Evolutionary conservation across 2,113 vertebrate genomes (phyloP).

Genomic region (Rhipidura dahli): DNA sequence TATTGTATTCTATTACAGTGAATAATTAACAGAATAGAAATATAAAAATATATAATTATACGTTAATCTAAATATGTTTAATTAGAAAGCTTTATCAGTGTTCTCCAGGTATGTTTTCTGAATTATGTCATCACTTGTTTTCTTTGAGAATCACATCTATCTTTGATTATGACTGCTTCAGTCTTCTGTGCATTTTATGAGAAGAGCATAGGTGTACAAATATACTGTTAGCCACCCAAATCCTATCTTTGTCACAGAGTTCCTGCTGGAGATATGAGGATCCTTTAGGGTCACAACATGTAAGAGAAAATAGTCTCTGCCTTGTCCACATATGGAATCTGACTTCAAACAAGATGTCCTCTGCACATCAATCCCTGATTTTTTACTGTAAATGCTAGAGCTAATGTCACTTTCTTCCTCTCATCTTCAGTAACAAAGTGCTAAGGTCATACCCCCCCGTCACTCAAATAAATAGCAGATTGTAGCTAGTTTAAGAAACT

Average conservation of each 20-base stretch:
- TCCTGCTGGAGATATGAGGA: not conserved
- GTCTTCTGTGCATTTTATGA: not conserved
- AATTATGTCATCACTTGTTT: not conserved
- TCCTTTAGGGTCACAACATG: not conserved
- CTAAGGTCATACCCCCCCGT: not conserved
- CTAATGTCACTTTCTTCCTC: not conserved
- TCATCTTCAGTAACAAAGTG: not conserved
- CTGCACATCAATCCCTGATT: not conserved
- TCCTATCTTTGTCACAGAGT: not conserved
- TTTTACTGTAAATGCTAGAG: not conserved
- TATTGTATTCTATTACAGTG: not conserved
- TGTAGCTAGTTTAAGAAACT: not conserved
- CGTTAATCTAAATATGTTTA: not conserved
- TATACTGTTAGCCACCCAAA: not conserved
- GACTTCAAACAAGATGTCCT: not conserved
- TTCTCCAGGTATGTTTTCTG: not conserved
- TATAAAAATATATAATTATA: not conserved
- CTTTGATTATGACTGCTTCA: not conserved
- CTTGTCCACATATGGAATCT: not conserved
- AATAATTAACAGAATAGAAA: not conserved
- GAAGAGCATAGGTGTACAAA: not conserved
- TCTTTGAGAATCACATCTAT: not conserved
- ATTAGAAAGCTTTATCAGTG: not conserved
- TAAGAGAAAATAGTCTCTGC: not conserved
- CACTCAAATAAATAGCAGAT: not conserved